Evolutionary conservation across 2,888 invertebrate genomes (phyloP), one percentile per base, ranked within the genome.

Genomic region (Macropis europaea): DNA sequence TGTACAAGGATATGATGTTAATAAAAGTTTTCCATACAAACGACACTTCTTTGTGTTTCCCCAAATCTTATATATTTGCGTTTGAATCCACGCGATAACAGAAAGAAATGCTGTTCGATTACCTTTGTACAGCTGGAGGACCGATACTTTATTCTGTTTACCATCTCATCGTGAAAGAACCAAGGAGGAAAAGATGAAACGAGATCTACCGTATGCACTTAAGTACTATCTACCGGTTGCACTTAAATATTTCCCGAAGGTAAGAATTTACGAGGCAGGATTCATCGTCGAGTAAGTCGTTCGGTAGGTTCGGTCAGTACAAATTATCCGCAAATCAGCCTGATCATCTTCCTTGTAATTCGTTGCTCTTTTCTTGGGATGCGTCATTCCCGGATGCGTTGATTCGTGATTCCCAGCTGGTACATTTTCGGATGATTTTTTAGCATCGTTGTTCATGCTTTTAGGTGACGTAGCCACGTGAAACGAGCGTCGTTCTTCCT

Each of bases 21-120:
- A 78, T 76, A 78, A 78, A 78, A 73, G 52, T 79, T 73, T 78
- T 78, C 73, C 47, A 56, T 76, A 76, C 48, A 22, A 60, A 32
- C 3, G 48, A 42, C 7, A 17, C 43, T 36, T 13, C 5, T 11
- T 9, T 54, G 5, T 43, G 17, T 47, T 48, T 47, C 42, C n/a
- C 15, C 0, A 17, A n/a, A 45, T 15, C 2, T n/a, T 22, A 2
- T 13, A 24, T 48, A 19, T 32, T 13, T 7, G 1, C 9, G n/a
- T n/a, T n/a, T n/a, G n/a, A n/a, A n/a, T n/a, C n/a, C n/a, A n/a
- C n/a, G n/a, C n/a, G n/a, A 24, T 30, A 7, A 19, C 5, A 7
- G 22, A n/a, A 40, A 24, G 17, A 43, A 13, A 42, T 22, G 3
- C n/a, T 32, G 24, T 11, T 1, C 13, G 4, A 30, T 38, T n/a